phyloP scores from a whole-genome alignment of 2,113 vertebrate species.

The Prietella phreatophila region DNA sequence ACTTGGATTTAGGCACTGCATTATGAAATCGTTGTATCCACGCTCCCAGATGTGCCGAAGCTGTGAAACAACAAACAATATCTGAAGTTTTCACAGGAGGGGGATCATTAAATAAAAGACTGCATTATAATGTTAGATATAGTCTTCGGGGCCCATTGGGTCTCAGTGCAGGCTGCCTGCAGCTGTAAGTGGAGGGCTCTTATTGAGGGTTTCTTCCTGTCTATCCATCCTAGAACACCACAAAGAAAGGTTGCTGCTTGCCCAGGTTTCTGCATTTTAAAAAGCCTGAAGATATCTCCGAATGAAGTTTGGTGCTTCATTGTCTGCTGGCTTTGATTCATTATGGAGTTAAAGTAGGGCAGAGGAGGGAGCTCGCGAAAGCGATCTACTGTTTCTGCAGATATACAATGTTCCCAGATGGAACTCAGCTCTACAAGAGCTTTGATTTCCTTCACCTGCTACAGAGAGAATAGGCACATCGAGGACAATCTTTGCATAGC shows the following conservation, averaged over 20 bases:
- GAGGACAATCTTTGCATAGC: background rate
- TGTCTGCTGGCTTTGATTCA: constrained; percentile 28
- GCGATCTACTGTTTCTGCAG: background rate
- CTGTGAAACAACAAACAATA: background rate
- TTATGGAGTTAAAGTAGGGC: constrained; percentile 38
- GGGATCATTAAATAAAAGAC: background rate
- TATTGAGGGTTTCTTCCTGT: constrained; percentile 1
- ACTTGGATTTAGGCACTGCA: background rate
- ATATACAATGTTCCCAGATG: constrained; percentile 8
- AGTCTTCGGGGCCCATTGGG: background rate
- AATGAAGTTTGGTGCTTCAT: background rate
- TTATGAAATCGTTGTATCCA: constrained; percentile 25
- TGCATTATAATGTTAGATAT: background rate
- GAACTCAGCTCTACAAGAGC: background rate
- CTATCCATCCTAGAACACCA: background rate
- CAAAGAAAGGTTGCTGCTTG: background rate
- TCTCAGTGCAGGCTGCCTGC: background rate
- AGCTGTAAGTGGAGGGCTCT: background rate
- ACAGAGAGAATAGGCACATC: background rate
- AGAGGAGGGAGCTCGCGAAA: background rate
- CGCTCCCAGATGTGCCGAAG: background rate
- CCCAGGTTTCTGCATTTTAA: background rate
- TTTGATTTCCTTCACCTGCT: constrained; percentile 7
- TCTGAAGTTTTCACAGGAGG: background rate
- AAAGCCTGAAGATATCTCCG: background rate